These are phyloP conservation scores for Drosophila mayri DNA, from an alignment of 1,140 invertebrate genomes.

Conservation along the genomic window DNA sequence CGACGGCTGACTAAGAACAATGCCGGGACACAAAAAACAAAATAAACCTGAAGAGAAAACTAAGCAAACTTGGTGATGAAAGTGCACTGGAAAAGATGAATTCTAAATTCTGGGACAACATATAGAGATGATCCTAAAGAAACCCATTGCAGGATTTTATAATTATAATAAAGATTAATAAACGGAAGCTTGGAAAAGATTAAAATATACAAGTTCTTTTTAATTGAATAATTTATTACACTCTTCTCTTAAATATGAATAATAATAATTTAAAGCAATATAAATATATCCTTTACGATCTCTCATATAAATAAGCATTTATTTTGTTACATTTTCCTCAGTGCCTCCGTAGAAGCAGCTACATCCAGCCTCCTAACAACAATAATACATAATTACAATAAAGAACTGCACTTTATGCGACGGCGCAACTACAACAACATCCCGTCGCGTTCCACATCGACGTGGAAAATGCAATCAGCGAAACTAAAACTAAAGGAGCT, in stretches of 20 bases:
- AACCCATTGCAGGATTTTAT: not conserved
- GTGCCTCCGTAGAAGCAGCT: constrained; percentile 4
- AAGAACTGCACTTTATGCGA: constrained; percentile 69
- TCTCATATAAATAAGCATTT: not conserved
- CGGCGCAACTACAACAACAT: constrained; percentile 38
- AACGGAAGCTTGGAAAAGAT: not conserved
- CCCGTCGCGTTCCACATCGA: constrained; percentile 5
- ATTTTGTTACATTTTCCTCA: not conserved
- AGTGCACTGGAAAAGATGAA: not conserved
- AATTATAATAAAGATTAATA: not conserved
- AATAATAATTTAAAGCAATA: no score
- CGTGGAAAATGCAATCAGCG: constrained; percentile 66
- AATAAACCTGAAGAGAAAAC: constrained; percentile 43
- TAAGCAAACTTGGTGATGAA: constrained; percentile 44
- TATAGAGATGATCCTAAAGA: not conserved
- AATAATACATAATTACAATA: constrained; percentile 66
- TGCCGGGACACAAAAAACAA: constrained; percentile 49
- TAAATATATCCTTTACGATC: not conserved
- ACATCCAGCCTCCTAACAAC: constrained; percentile 39
- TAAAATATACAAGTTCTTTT: no score
- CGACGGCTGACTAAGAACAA: constrained; percentile 70
- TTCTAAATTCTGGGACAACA: not conserved
- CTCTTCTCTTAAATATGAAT: not conserved
- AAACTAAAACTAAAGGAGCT: constrained; percentile 46
- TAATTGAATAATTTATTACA: not conserved